These are phyloP conservation scores for Drosophila lutescens DNA, from an alignment of 2,888 invertebrate genomes.

Conservation along the genomic window DNA sequence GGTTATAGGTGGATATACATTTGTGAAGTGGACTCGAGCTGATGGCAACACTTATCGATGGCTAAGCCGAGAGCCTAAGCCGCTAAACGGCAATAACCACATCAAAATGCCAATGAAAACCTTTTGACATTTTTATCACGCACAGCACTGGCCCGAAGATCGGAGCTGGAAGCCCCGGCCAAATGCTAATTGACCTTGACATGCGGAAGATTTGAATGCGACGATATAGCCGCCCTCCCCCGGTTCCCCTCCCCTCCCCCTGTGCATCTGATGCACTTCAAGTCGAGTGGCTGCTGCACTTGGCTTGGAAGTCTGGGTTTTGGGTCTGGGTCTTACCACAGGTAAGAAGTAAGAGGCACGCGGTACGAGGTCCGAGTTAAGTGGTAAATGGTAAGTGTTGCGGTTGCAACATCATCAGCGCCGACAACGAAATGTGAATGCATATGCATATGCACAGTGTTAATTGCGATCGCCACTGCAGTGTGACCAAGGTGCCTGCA, in stretches of 20 bases:
- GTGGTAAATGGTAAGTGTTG: constrained; percentile 43
- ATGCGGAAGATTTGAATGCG: constrained; percentile 74
- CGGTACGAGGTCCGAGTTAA: constrained; percentile 37
- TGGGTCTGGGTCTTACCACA: constrained; percentile 2
- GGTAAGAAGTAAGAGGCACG: constrained; percentile 18
- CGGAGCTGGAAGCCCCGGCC: constrained; percentile 19
- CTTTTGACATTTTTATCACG: constrained; percentile 79
- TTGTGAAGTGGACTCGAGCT: constrained; percentile 58
- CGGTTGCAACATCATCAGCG: constrained; percentile 63
- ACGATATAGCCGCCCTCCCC: constrained; percentile 11
- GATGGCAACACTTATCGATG: constrained; percentile 66
- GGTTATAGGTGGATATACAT: constrained; percentile 9
- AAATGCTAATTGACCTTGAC: constrained; percentile 78
- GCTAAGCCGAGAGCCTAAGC: constrained; percentile 52
- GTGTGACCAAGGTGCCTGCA: constrained; percentile 64
- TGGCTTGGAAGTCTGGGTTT: constrained; percentile 24
- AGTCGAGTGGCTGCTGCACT: constrained; percentile 40
- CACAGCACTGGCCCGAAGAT: constrained; percentile 41
- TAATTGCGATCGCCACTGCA: constrained; percentile 70
- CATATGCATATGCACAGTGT: constrained; percentile 54
- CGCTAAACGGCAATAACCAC: constrained; percentile 68
- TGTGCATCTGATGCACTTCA: constrained; percentile 56
- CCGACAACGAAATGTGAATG: constrained; percentile 45
- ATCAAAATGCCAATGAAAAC: constrained; percentile 74
- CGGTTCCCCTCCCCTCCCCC: background rate